These are phyloP conservation scores for Meiosimyza platycephala DNA, from an alignment of 2,888 invertebrate species.

Conservation along the genomic window DNA sequence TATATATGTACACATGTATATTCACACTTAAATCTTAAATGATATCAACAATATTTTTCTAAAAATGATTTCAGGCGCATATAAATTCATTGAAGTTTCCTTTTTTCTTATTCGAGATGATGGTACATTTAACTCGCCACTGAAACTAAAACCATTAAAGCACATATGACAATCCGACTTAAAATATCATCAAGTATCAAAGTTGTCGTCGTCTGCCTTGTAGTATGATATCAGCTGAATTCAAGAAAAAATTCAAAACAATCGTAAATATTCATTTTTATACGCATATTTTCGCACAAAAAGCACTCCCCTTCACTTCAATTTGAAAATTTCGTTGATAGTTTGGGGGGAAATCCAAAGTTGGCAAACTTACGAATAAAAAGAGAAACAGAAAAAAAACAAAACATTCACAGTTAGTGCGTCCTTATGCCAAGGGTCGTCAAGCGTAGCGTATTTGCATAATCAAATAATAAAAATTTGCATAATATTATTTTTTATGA, in stretches of 20 bases:
- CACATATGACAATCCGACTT: conserved; percentile 58
- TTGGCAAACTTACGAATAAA: conserved; percentile 23
- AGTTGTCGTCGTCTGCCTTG: conserved; percentile 37
- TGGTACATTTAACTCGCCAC: conserved; percentile 55
- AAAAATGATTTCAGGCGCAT: conserved; percentile 60
- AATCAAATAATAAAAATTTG: conserved; percentile 68
- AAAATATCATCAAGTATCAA: conserved; percentile 39
- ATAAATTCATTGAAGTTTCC: conserved; percentile 43
- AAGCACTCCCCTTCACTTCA: not conserved
- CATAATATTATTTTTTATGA: conserved; percentile 64
- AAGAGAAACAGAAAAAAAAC: conserved; percentile 22
- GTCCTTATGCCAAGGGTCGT: conserved; percentile 67
- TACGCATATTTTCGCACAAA: conserved; percentile 34
- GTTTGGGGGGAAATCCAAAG: not conserved
- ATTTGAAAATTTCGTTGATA: too few relatives aligned
- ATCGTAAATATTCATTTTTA: conserved; percentile 50
- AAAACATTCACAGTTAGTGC: conserved; percentile 45
- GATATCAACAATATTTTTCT: conserved; percentile 61
- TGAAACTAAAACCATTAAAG: conserved; percentile 62
- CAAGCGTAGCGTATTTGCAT: conserved; percentile 66
- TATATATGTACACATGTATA: too few relatives aligned
- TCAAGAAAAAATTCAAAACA: conserved; percentile 47
- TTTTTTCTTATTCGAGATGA: not conserved
- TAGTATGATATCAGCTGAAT: conserved; percentile 35
- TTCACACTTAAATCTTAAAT: conserved; percentile 52